These are phyloP conservation scores for Brachyopa scutellaris DNA, from an alignment of 2,888 invertebrate species.

Conservation along the genomic window DNA sequence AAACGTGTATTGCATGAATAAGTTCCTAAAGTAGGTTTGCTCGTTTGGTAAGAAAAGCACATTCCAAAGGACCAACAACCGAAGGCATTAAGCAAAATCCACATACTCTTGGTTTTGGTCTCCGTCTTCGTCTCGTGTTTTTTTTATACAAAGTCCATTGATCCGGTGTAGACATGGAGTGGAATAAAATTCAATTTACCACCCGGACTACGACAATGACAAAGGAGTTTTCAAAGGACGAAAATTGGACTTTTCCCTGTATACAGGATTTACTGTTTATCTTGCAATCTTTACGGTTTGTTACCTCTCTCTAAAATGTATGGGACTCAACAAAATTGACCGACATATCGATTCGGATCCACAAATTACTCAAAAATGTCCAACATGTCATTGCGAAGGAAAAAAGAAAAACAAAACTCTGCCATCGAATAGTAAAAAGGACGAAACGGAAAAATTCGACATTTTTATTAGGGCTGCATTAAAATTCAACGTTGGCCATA, in stretches of 20 bases:
- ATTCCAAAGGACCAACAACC: constrained; percentile 1
- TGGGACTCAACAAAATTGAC: constrained; percentile 47
- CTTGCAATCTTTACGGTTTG: constrained; percentile 29
- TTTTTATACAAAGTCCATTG: constrained; percentile 11
- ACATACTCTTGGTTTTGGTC: not conserved
- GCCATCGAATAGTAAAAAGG: constrained; percentile 6
- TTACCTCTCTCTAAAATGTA: constrained; percentile 17
- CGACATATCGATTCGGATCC: constrained; percentile 55
- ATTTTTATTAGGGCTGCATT: constrained; percentile 66
- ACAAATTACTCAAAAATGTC: constrained; percentile 45
- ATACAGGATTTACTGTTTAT: not conserved
- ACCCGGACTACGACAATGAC: constrained; percentile 12
- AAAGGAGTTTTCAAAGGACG: constrained; percentile 28
- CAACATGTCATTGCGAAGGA: constrained; percentile 33
- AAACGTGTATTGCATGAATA: constrained; percentile 55
- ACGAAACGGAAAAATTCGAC: constrained; percentile 36
- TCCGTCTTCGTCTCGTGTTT: too few relatives aligned
- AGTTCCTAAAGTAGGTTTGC: constrained; percentile 22
- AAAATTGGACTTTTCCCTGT: not conserved
- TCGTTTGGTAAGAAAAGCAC: constrained; percentile 3
- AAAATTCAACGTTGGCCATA: constrained; percentile 60
- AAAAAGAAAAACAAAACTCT: not conserved
- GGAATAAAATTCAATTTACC: constrained; percentile 49
- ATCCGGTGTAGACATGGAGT: constrained; percentile 3
- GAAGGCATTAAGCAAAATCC: not conserved